These are phyloP conservation scores for Drosophila baimaii DNA, from an alignment of 1,140 invertebrate species.

Conservation along the genomic window DNA sequence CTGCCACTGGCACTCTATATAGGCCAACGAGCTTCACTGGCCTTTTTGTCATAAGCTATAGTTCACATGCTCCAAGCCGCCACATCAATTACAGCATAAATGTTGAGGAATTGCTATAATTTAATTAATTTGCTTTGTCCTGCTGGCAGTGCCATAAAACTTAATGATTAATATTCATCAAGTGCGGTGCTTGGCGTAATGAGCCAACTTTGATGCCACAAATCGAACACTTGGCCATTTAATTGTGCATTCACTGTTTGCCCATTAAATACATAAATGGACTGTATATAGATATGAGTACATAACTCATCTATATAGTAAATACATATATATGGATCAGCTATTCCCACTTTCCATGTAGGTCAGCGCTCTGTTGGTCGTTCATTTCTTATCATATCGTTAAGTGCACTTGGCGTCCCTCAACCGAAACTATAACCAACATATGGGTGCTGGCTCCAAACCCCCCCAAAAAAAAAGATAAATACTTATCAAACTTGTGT, in stretches of 20 bases:
- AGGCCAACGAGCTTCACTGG: constrained; percentile 52
- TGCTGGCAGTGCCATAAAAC: constrained; percentile 42
- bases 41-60: constrained; percentile 27
- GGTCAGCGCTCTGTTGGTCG: constrained; percentile 36
- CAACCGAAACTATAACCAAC: constrained; percentile 43
- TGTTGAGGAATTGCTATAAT: constrained; percentile 50
- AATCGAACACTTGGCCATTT: constrained; percentile 47
- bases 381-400: constrained; percentile 68
- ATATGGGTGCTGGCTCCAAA: constrained; percentile 27
- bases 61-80: constrained; percentile 33
- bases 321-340: background rate
- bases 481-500: constrained; percentile 55
- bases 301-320: constrained; percentile 22
- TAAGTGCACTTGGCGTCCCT: constrained; percentile 72
- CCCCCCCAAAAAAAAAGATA: background rate
- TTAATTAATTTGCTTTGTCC: constrained; percentile 70
- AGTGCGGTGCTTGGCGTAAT: constrained; percentile 12
- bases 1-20: constrained; percentile 36
- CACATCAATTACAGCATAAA: constrained; percentile 49
- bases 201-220: constrained; percentile 53
- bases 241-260: constrained; percentile 41
- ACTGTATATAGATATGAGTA: constrained; percentile 9
- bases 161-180: constrained; percentile 73
- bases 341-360: constrained; percentile 21
- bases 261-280: constrained; percentile 6